phyloP scores from a whole-genome alignment of 2,113 vertebrate genomes.

The Oryctolagus cuniculus region DNA sequence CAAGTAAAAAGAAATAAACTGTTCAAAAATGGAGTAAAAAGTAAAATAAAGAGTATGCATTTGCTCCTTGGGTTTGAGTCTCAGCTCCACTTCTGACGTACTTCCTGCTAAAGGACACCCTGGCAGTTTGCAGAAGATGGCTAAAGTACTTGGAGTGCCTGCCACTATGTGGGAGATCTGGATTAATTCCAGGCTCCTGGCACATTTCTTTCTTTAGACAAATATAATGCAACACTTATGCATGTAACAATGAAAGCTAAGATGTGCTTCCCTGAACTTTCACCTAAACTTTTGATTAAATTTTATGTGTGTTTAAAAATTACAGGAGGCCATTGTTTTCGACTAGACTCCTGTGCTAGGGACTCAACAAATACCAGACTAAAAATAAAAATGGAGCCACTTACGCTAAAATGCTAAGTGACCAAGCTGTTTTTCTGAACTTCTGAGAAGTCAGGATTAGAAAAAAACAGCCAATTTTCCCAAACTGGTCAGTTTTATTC shows the following conservation, averaged over 20 bases:
- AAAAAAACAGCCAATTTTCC: not conserved
- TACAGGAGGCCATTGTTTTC: not conserved
- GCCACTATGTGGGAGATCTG: not conserved
- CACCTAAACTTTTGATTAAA: constrained; percentile 27
- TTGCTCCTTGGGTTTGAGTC: too few relatives aligned
- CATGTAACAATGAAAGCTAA: not conserved
- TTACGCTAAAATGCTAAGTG: not conserved
- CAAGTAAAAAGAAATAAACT: too few relatives aligned
- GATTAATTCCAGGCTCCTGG: not conserved
- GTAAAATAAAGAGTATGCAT: too few relatives aligned
- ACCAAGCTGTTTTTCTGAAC: not conserved
- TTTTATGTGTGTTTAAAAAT: not conserved
- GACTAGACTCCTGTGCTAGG: not conserved
- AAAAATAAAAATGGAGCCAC: not conserved
- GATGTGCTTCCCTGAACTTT: not conserved
- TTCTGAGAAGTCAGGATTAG: not conserved
- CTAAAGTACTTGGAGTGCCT: not conserved
- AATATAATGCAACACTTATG: not conserved
- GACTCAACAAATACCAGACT: not conserved
- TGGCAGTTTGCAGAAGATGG: too few relatives aligned
- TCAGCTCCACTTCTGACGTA: too few relatives aligned
- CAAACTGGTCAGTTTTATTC: not conserved
- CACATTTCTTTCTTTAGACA: constrained; percentile 27
- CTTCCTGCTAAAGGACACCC: too few relatives aligned
- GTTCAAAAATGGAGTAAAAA: too few relatives aligned